Conservation (phyloP, 2,113 vertebrate genomes). For the Megaceryle maxima region DNA sequence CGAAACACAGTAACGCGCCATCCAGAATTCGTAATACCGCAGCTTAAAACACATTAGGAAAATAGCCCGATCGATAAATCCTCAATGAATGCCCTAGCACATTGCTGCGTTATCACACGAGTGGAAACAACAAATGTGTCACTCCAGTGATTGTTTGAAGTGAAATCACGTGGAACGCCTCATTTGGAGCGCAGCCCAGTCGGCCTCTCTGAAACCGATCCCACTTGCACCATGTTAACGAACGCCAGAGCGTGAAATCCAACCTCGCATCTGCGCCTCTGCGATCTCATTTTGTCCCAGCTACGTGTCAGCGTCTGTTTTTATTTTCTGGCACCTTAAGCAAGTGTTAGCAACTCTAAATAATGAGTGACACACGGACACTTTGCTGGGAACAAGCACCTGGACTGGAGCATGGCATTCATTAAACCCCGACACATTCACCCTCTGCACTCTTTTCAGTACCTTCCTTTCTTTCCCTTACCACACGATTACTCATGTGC, state of each 20-base stretch:
- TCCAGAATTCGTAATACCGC: not conserved
- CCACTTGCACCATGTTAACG: not conserved
- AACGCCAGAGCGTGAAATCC: constrained; percentile 73
- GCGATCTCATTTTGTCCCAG: constrained; percentile 12
- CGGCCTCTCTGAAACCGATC: constrained; percentile 49
- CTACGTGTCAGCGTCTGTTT: constrained; percentile 63
- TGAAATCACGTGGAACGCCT: constrained; percentile 78
- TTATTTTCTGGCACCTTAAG: constrained; percentile 61
- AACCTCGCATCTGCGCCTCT: constrained; percentile 64
- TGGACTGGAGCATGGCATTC: constrained; percentile 26
- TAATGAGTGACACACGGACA: constrained; percentile 35
- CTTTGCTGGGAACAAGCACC: constrained; percentile 56
- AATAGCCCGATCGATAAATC: constrained; percentile 11
- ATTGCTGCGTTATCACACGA: constrained; percentile 27
- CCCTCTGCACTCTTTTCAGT: not conserved
- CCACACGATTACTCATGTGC: constrained; percentile 37
- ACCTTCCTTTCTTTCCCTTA: not conserved
- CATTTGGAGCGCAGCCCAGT: constrained; percentile 25
- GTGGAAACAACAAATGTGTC: constrained; percentile 44
- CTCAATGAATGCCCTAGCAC: not conserved
- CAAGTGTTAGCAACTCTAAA: constrained; percentile 16
- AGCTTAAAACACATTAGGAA: constrained; percentile 22
- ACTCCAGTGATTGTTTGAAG: constrained; percentile 33
- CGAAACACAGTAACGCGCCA: not conserved
- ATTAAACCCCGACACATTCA: not conserved